Percentiles rank a stretch among this genome's conserved stretches.
These are phyloP conservation scores for Macroglossus sobrinus DNA, from an alignment of 2,113 vertebrate genomes.

Conservation along the genomic window DNA sequence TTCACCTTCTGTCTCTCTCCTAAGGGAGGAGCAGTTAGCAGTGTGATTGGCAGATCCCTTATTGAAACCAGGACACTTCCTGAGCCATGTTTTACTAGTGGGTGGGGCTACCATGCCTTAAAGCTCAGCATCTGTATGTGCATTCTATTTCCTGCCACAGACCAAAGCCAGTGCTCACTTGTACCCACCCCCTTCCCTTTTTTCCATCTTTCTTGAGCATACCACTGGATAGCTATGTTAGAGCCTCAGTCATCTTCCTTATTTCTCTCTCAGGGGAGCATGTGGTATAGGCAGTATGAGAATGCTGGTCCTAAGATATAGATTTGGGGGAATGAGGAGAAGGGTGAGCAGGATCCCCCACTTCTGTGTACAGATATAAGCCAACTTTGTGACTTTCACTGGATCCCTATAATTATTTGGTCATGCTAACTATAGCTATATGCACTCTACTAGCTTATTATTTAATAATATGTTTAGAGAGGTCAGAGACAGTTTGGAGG, in stretches of 20 bases:
- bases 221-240: not conserved
- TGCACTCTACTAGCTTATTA: not conserved
- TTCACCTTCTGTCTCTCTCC: not conserved
- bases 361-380: not conserved
- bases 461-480: not conserved
- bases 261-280: not conserved
- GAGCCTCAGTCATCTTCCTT: not conserved
- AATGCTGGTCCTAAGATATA: not conserved
- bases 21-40: not conserved
- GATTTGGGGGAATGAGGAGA: not conserved
- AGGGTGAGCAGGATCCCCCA: not conserved
- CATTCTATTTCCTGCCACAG: accelerated
- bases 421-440: not conserved
- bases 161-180: not conserved
- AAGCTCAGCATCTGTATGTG: not conserved
- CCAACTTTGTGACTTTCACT: not conserved
- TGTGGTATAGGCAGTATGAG: not conserved
- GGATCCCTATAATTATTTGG: not conserved
- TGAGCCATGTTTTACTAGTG: not conserved
- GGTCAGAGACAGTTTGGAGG: not conserved
- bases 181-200: no score
- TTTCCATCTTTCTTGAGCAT: not conserved
- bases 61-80: accelerated
- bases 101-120: not conserved
- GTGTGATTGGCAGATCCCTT: accelerated